Conservation (phyloP, 1,140 invertebrate genomes). For the Philotrypesis tridentata region DNA sequence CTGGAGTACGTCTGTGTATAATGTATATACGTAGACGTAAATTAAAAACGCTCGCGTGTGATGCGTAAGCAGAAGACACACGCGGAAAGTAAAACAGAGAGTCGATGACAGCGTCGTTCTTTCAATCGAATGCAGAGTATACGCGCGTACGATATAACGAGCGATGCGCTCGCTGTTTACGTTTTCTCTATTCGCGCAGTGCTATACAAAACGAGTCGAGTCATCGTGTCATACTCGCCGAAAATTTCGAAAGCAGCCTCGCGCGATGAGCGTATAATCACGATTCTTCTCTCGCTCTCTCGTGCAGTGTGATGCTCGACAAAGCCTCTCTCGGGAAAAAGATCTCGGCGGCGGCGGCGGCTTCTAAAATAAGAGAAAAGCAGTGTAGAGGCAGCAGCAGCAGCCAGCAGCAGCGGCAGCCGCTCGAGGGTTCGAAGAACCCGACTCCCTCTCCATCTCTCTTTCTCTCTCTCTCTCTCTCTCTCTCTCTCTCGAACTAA, state of each 20-base stretch:
- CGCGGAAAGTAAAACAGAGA: too few species aligned
- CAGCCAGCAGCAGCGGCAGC: neutral
- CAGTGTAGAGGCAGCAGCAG: neutral
- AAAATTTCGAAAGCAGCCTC: neutral
- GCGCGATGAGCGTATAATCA: neutral
- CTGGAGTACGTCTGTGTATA: too few species aligned
- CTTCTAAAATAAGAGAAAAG: constrained; percentile 35
- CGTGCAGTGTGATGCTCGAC: neutral
- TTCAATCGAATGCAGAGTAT: too few species aligned
- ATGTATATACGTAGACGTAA: too few species aligned
- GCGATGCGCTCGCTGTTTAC: too few species aligned
- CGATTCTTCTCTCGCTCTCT: neutral
- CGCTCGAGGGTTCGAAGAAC: constrained; percentile 37
- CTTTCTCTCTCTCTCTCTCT: constrained; percentile 3
- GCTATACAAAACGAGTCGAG: too few species aligned
- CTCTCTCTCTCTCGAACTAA: neutral
- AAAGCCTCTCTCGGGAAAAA: neutral
- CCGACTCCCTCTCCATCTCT: constrained; percentile 2
- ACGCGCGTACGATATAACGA: too few species aligned
- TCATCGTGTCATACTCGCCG: neutral
- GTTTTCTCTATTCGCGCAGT: too few species aligned
- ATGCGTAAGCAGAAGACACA: too few species aligned
- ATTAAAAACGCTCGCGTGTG: too few species aligned
- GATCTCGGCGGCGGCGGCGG: constrained; percentile 28
- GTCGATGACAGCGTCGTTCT: too few species aligned